Base-by-base conservation (phyloP, 2,888 invertebrate genomes). In the Epirrhoe alternata region DNA sequence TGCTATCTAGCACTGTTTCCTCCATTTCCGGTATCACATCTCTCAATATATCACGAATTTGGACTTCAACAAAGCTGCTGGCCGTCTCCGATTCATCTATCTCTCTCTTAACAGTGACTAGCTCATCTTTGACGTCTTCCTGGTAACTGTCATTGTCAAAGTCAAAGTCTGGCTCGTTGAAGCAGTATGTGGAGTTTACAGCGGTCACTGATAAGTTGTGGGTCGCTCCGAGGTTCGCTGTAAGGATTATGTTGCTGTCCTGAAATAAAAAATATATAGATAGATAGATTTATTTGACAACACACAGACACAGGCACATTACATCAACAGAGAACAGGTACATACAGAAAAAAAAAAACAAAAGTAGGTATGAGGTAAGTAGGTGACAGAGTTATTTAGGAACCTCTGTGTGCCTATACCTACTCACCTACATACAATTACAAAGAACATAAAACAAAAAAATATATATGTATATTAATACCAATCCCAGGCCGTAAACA, bases 101-200 rank as follows among this genome's bases (percentile, higher is more conserved):
- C 35, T 64, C 64, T 8, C 24, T 53, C 38, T 64, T 64, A n/a
- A 64, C 47, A 47, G 52, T 49, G 14, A 58, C 12, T 6, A 33
- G 33, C 2, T 64, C 64, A 35, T 58, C 53, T 58, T 64, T 64
- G 30, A 64, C 35, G 5, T 56, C 14, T 0, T 61, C 56, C 16
- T 56, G 38, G 10, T 33, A 62, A n/a, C 16, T 38, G 1, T 52
- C 42, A 42, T 30, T 51, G 16, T 38, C 30, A 8, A 30, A 17
- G 35, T 61, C 61, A 51, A 55, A 62, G 42, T 56, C 62, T 4
- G 56, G 5, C n/a, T 58, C 63, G 3, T 63, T 58, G 10, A 63
- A 14, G 38, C 38, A 42, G 31, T 7, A 52, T 8, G 52, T 53
- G 6, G 52, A 58, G 12, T 53, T 45, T 3, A 63, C 47, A 35